Evolutionary conservation across 2,888 invertebrate species (phyloP).

Genomic region (Thymelicus acteon): DNA sequence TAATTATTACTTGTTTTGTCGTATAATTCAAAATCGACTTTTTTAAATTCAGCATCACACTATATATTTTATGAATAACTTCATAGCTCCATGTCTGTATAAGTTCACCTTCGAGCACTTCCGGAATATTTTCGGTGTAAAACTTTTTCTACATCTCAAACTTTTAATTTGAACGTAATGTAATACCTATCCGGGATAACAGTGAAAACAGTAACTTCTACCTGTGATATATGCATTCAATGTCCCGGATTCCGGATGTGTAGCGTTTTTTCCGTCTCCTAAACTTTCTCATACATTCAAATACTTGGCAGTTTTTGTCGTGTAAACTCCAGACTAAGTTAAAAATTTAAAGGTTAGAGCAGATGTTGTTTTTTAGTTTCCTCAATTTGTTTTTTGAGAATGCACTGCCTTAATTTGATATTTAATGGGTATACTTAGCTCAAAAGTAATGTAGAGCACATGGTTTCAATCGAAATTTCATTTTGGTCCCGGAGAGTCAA

Average conservation of each 20-base stretch:
- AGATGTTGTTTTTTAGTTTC: constrained; percentile 64
- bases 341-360: constrained; percentile 49
- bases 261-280: constrained; percentile 57
- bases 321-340: constrained; percentile 55
- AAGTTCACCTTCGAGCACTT: no score
- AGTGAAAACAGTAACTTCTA: constrained; percentile 52
- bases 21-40: no score
- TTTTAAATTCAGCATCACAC: no score
- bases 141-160: no score
- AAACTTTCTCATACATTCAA: constrained; percentile 62
- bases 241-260: constrained; percentile 59
- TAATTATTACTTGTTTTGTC: no score
- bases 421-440: neutral
- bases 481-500: neutral
- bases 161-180: neutral
- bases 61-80: no score
- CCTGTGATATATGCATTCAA: constrained; percentile 59
- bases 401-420: neutral
- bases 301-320: constrained; percentile 60
- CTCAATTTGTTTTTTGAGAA: constrained; percentile 16
- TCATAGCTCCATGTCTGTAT: no score
- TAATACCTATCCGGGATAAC: constrained; percentile 45
- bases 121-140: no score
- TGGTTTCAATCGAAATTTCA: neutral
- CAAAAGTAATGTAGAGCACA: neutral